Conservation (phyloP, 2,113 vertebrate genomes). For the Saguinus imperator region DNA sequence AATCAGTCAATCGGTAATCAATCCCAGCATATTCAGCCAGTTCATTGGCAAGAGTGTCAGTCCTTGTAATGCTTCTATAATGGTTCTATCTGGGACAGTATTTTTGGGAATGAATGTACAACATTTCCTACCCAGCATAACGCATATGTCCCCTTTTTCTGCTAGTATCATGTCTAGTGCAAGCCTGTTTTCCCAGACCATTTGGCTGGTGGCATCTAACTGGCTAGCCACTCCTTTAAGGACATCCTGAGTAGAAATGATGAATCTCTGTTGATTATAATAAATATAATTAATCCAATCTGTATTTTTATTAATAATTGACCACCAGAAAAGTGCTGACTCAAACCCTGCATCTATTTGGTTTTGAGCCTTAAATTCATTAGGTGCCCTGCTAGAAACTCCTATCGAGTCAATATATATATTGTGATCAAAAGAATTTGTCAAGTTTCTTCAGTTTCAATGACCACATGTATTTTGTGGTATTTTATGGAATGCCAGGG, state of each 20-base stretch:
- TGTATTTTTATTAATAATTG: not conserved
- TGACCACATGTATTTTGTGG: not conserved
- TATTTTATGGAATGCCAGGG: not conserved
- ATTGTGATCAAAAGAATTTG: not conserved
- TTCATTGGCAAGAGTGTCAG: not conserved
- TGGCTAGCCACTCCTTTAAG: not conserved
- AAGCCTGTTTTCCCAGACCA: not conserved
- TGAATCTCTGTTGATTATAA: not conserved
- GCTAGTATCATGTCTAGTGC: not conserved
- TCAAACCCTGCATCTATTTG: not conserved
- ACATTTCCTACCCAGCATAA: not conserved
- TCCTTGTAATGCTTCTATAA: not conserved
- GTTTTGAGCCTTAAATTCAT: not conserved
- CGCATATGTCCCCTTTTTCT: not conserved
- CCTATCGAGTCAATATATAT: not conserved
- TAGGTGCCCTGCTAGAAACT: not conserved
- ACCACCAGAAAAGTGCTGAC: not conserved
- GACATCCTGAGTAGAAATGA: not conserved
- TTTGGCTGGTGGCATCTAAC: not conserved
- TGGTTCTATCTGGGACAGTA: not conserved
- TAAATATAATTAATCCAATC: not conserved
- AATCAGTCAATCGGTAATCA: not conserved
- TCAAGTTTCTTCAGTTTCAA: too few species aligned
- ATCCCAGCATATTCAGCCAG: not conserved
- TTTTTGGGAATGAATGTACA: not conserved